These are phyloP conservation scores for Poeciliopsis turrubarensis DNA, from an alignment of 2,113 vertebrate genomes.

Conservation along the genomic window DNA sequence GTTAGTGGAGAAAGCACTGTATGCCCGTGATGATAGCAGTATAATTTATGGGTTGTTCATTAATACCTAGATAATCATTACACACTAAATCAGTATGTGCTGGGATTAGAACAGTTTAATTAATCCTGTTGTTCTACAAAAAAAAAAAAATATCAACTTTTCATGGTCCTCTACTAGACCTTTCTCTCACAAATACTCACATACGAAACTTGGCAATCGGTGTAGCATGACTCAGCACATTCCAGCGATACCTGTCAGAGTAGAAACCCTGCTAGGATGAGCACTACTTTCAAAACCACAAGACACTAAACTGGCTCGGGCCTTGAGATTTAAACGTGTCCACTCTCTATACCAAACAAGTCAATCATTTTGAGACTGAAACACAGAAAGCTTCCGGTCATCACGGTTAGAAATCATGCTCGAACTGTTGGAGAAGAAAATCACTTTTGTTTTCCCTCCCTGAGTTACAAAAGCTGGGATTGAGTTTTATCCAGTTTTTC, in stretches of 20 bases:
- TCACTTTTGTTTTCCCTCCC: neutral
- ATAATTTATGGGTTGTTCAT: too few species aligned
- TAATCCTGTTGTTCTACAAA: neutral
- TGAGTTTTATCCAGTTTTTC: neutral
- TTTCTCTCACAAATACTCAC: neutral
- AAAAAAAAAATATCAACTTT: neutral
- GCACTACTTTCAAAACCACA: neutral
- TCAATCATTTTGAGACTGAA: conserved; percentile 6
- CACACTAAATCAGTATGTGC: too few species aligned
- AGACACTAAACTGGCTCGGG: conserved; percentile 13
- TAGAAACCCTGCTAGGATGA: conserved; percentile 22
- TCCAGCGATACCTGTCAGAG: conserved; percentile 23
- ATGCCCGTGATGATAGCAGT: too few species aligned
- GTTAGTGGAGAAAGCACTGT: too few species aligned
- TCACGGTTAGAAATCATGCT: neutral
- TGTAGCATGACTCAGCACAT: conserved; percentile 43
- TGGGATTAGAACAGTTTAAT: neutral
- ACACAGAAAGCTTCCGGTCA: neutral
- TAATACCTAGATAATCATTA: too few species aligned
- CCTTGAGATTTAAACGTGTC: conserved; percentile 23
- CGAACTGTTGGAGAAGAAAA: conserved; percentile 1
- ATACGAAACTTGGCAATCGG: conserved; percentile 2
- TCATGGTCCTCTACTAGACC: neutral
- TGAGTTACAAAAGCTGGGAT: neutral
- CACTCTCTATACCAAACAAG: conserved; percentile 21